Base-by-base conservation (phyloP, 1,140 invertebrate genomes). In the Caenorhabditis brenneri region DNA sequence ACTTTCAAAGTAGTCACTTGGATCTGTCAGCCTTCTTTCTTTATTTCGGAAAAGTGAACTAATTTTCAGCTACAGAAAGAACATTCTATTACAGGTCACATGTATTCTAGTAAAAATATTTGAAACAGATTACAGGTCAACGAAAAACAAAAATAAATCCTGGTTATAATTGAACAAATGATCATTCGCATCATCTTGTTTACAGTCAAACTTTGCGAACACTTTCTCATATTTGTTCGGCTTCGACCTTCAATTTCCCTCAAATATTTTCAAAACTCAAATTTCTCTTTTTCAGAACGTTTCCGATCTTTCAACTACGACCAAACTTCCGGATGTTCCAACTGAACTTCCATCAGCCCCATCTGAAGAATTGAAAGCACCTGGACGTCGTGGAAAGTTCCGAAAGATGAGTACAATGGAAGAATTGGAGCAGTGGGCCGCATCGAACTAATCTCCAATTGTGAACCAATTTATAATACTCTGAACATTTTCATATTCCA, bases 351-450 rank as follows among this genome's bases (percentile, higher is more conserved):
- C 80, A 16, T 33, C 48, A 33, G 79, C 46, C 7, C 84, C 79
- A 16, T 12, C 22, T 16, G 84, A 42, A 49, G 81, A 55, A 29
- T 19, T 78, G n/a, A 84, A 79, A 24, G 48, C 78, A n/a, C n/a
- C n/a, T 15, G 81, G 49, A 74, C 29, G 58, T 24, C 79, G 79
- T 22, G 46, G 60, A 24, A 55, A 58, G 49, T 74, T 65, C 24
- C 80, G 60, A 9, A 49, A 55, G 42, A 69, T 74, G 55, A 48
- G 42, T 49, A 46, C 81, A 46, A 85, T 85, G 84, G 79, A 49
- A n/a, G 84, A 85, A 46, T 58, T 85, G 55, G 65, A 85, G 80
- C 31, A 80, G 58, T 85, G 84, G 84, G 84, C 84, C 39, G 84
- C 84, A 46, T 82, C 84, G 15, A 65, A 85, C 58, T 84, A 55